A percentile compares a stretch with the other conserved stretches of the same genome.
These are phyloP conservation scores for Eupelmus urozonus DNA, from an alignment of 2,888 invertebrate genomes.

Conservation along the genomic window DNA sequence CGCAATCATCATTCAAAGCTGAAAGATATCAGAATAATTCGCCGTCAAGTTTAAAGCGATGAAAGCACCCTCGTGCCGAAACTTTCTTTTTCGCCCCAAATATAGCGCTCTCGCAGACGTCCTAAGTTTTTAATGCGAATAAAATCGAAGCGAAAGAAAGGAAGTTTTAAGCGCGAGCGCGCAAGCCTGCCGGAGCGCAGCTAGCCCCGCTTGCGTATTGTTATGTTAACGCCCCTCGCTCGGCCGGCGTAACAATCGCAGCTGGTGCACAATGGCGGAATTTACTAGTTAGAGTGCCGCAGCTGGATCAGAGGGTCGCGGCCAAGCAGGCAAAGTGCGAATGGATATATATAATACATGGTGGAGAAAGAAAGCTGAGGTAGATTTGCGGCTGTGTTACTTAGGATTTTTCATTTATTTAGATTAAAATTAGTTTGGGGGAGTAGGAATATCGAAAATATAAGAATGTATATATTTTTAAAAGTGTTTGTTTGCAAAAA, in stretches of 20 bases:
- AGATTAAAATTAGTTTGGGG: not conserved
- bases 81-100: not conserved
- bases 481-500: too few relatives aligned
- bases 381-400: too few relatives aligned
- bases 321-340: slow-evolving; percentile 7
- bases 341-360: not conserved
- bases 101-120: not conserved
- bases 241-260: slow-evolving; percentile 72
- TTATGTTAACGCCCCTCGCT: slow-evolving; percentile 73
- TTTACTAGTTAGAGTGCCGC: slow-evolving; percentile 51
- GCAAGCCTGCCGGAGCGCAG: not conserved
- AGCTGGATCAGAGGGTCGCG: slow-evolving; percentile 25
- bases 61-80: slow-evolving; percentile 12
- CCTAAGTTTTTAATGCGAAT: slow-evolving; percentile 35
- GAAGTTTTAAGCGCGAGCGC: slow-evolving; percentile 12
- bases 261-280: slow-evolving; percentile 50
- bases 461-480: too few relatives aligned
- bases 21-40: slow-evolving; percentile 33
- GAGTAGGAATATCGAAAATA: too few relatives aligned
- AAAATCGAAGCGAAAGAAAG: slow-evolving; percentile 52
- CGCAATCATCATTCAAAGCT: slow-evolving; percentile 27
- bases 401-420: not conserved
- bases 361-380: not conserved
- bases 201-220: slow-evolving; percentile 69
- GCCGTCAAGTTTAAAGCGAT: slow-evolving; percentile 26